Base-by-base conservation (phyloP, 1,140 invertebrate genomes). In the Atta cephalotes region DNA sequence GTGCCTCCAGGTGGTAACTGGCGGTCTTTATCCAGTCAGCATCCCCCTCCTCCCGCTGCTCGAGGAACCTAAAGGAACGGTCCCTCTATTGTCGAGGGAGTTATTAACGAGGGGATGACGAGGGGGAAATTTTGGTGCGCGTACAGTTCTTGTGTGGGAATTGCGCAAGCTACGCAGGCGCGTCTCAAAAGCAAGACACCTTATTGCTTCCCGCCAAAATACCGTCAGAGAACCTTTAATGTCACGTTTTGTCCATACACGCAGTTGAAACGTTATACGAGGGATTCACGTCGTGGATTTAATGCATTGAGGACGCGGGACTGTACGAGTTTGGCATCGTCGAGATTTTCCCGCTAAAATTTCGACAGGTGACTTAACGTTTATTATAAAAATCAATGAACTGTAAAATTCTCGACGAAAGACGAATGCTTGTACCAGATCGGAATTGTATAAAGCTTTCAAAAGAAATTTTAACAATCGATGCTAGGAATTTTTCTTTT, bases 1-100 rank as follows among this genome's bases (percentile, higher is more conserved):
- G 68, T 87, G 85, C 76, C 85, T 84, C 90, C 92, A 92, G 92
- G 92, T 92, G 92, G 87, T 87, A 87, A 91, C 90, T 89, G 89
- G 88, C 65, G 53, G 79, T 87, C 81, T 89, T 86, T 88, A 87
- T 86, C 81, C 85, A 89, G 77, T 80, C 85, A 66, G 49, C 87
- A 88, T 91, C 89, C 81, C 87, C 65, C 72, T 80, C 53, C 87
- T 84, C 58, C 80, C 78, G 70, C 65, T 72, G 65, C 65, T 39
- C 18, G 58, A 88, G 78, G 87, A 88, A 87, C 77, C 77, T 80
- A 87, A 84, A 84, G 79, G 85, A 80, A 56, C 74, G 71, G 85
- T 31, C 71, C 71, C 53, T 80, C 90, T 74, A 89, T 91, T 91
- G 90, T 91, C 65, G 79, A 87, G 89, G 90, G 88, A 91, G 90